Percentiles rank a stretch among this genome's conserved stretches.
These are phyloP conservation scores for Heliconius erato DNA, from an alignment of 2,888 invertebrate species.

Conservation along the genomic window DNA sequence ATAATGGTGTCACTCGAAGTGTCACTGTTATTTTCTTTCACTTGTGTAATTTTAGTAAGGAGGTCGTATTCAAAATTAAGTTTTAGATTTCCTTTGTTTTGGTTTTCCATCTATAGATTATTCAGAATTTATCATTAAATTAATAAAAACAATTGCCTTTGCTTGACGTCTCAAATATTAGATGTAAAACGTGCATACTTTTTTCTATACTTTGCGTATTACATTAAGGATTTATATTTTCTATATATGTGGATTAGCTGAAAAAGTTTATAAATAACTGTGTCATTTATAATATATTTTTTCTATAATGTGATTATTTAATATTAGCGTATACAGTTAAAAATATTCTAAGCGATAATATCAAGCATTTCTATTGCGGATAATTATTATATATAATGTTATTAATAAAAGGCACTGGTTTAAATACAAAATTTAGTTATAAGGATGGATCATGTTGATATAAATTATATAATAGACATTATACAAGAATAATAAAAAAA, in stretches of 20 bases:
- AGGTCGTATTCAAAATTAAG: not conserved
- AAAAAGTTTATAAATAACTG: not conserved
- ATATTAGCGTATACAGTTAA: not conserved
- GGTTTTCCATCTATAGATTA: not conserved
- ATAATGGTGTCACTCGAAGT: not conserved
- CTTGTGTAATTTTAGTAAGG: not conserved
- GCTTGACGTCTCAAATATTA: not conserved
- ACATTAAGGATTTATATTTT: not conserved
- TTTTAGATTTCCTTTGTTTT: not conserved
- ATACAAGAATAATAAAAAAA: not conserved
- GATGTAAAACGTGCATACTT: not conserved
- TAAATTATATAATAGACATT: not conserved
- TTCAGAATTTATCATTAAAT: not conserved
- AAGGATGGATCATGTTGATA: not conserved
- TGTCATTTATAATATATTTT: not conserved
- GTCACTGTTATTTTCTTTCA: conserved; percentile 13
- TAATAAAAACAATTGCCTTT: not conserved
- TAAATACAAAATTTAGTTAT: conserved; percentile 27
- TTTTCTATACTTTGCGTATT: not conserved
- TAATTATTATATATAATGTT: conserved; percentile 26
- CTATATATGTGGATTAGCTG: not conserved
- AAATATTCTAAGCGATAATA: not conserved
- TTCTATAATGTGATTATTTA: not conserved
- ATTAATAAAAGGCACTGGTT: conserved; percentile 49
- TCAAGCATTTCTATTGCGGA: conserved; percentile 18